A percentile compares a stretch with the other conserved stretches of the same genome.
phyloP scores from a whole-genome alignment of 2,888 invertebrate species.

The Latrodectus hesperus region DNA sequence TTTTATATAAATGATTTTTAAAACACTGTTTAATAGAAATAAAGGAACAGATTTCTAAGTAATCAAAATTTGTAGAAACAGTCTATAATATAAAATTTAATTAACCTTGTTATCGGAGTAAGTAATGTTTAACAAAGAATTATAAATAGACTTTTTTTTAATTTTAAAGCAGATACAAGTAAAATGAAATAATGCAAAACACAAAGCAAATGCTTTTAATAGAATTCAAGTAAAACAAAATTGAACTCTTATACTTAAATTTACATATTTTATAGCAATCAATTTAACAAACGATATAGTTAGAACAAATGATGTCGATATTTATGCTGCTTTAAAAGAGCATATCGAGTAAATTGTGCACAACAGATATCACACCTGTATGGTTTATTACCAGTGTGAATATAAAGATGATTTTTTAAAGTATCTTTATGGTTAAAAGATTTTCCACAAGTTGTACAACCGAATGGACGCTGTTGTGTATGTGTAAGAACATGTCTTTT shows the following conservation, averaged over 20 bases:
- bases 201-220: background rate
- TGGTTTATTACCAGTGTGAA: constrained; percentile 23
- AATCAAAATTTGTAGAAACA: too few relatives aligned
- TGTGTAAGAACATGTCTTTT: constrained; percentile 37
- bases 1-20: background rate
- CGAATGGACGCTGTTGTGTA: constrained; percentile 22
- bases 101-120: too few relatives aligned
- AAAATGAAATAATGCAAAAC: background rate
- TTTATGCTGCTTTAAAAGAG: constrained; percentile 11
- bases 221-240: background rate
- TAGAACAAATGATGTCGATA: background rate
- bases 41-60: too few relatives aligned
- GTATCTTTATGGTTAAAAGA: constrained; percentile 44
- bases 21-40: too few relatives aligned
- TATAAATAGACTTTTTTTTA: background rate
- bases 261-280: background rate
- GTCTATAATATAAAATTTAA: too few relatives aligned
- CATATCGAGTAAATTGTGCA: constrained; percentile 1
- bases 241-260: too few relatives aligned
- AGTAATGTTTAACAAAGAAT: too few relatives aligned
- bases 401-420: constrained; percentile 29
- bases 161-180: background rate
- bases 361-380: background rate
- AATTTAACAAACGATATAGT: background rate
- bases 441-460: constrained; percentile 25